phyloP scores from a whole-genome alignment of 2,888 invertebrate genomes.

The Ennomos erosarius region DNA sequence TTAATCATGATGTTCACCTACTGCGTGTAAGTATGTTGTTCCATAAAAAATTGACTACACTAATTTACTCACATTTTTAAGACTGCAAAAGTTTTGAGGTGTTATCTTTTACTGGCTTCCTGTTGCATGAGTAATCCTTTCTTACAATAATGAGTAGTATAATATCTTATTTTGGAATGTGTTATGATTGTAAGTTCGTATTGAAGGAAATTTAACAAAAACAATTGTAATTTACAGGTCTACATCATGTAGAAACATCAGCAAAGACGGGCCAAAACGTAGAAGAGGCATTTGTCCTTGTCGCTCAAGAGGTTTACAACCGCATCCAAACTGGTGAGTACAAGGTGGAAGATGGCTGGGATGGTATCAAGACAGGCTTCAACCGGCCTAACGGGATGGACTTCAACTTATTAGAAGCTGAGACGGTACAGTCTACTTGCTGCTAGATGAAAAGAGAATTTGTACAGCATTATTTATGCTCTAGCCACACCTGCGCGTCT shows the following conservation, averaged over 20 bases:
- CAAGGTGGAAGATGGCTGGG: slow-evolving; percentile 97
- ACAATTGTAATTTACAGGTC: slow-evolving; percentile 57
- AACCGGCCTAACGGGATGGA: slow-evolving; percentile 92
- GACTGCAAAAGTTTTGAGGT: too few species aligned
- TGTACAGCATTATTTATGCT: slow-evolving; percentile 1
- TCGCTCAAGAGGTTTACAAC: slow-evolving; percentile 96
- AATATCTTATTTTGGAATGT: too few species aligned
- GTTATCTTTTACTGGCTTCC: too few species aligned
- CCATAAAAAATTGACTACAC: too few species aligned
- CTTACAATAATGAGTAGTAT: too few species aligned
- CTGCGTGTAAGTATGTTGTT: too few species aligned
- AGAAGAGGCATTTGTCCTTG: slow-evolving; percentile 95
- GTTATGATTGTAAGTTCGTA: too few species aligned
- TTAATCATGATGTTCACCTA: slow-evolving; percentile 7
- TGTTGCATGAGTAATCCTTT: too few species aligned
- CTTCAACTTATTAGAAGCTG: slow-evolving; percentile 94
- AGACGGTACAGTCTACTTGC: slow-evolving; percentile 95
- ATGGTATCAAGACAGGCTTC: slow-evolving; percentile 97
- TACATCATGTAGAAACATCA: slow-evolving; percentile 98
- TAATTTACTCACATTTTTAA: too few species aligned
- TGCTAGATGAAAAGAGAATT: slow-evolving; percentile 82
- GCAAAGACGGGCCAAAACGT: slow-evolving; percentile 97
- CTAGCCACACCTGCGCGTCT: too few species aligned
- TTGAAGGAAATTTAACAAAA: too few species aligned
- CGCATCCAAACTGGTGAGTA: slow-evolving; percentile 96